Base-by-base conservation (phyloP, 1,140 invertebrate genomes). In the Brachionus plicatilis region DNA sequence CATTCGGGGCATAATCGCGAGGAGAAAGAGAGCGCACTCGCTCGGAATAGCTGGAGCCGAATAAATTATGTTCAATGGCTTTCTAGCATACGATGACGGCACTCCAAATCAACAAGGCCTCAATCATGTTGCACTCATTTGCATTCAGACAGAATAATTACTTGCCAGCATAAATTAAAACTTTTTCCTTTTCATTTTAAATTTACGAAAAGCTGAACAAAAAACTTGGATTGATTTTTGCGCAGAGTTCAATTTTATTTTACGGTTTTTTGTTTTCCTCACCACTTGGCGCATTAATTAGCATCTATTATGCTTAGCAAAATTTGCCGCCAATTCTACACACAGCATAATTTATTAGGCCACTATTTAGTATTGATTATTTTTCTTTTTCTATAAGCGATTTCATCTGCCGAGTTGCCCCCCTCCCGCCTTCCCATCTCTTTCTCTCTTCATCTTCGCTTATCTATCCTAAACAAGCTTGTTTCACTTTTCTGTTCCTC, bases 61-160 rank as follows among this genome's bases (percentile, higher is more conserved):
- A 60, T 60, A 60, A 60, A 60, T 60, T 60, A 60, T 60, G 53
- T 60, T 60, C 17, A 60, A 60, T 60, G 53, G 53, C 53, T 68
- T 68, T 41, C n/a, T 68, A 29, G 66, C 33, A 33, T 68, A 68
- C n/a, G n/a, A 72, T 72, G 68, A 72, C 68, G 68, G 41, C 33
- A 20, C 9, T 60, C 33, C 37, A 72, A 43, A 45, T 43, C 68
- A 72, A 72, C 33, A 72, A 72, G 68, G 68, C 41, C 68, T 43
- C 43, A 72, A 72, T 72, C 68, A 68, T 68, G 66, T 68, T 68
- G 66, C 66, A 68, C 66, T 68, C 66, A 72, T 72, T 72, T 72
- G 68, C 68, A 72, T 72, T 72, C 68, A 43, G 20, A 72, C 68
- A 72, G 68, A 72, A 72, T 72, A 72, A 72, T 72, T 72, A 43